A percentile compares a stretch with the other conserved stretches of the same genome.
Conservation (phyloP, 2,888 invertebrate genomes). For the Epistrophe grossulariae region DNA sequence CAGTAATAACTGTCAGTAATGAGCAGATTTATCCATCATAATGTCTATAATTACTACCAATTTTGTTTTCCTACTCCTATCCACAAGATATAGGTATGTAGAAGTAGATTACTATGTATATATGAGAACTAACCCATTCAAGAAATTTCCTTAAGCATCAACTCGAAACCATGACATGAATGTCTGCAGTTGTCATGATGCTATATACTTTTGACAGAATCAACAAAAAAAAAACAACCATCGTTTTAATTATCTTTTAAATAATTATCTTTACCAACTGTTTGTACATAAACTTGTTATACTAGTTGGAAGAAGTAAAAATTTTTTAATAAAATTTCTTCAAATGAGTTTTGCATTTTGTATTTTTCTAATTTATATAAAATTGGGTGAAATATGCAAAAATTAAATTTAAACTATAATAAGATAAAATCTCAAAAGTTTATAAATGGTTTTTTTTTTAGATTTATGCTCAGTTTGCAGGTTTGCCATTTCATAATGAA, state of each 20-base stretch:
- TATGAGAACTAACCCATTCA: background rate
- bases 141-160: slow-evolving; percentile 4
- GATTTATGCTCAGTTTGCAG: too few relatives aligned
- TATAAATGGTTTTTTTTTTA: too few relatives aligned
- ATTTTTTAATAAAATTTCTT: background rate
- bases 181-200: slow-evolving; percentile 32
- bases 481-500: too few relatives aligned
- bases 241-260: background rate
- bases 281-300: too few relatives aligned
- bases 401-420: background rate
- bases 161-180: slow-evolving; percentile 30
- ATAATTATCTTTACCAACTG: background rate
- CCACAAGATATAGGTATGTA: background rate
- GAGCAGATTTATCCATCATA: slow-evolving; percentile 45
- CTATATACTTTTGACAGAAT: slow-evolving; percentile 30
- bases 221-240: background rate
- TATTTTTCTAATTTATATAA: too few relatives aligned
- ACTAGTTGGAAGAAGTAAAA: too few relatives aligned
- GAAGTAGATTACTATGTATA: too few relatives aligned
- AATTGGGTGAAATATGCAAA: too few relatives aligned
- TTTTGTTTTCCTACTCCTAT: slow-evolving; percentile 6
- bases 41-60: slow-evolving; percentile 49
- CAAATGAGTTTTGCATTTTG: background rate
- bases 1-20: slow-evolving; percentile 31
- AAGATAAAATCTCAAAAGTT: too few relatives aligned